Evolutionary conservation across 2,113 vertebrate genomes (phyloP).

Genomic region (Cricetomys ansorgei): DNA sequence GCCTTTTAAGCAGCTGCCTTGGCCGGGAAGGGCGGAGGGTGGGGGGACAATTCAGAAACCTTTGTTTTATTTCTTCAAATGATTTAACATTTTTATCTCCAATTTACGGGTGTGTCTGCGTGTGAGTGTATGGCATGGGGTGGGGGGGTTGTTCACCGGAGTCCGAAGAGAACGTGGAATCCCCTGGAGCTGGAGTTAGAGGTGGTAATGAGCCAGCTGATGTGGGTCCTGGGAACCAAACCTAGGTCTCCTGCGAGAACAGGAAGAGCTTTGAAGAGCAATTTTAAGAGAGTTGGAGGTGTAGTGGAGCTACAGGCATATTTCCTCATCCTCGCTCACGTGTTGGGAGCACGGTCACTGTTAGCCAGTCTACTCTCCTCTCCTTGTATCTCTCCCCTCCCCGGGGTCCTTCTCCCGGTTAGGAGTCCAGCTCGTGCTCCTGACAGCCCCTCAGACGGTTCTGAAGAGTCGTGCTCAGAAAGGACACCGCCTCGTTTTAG

Average conservation of each 20-base stretch:
- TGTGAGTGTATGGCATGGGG: not conserved
- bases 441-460: not conserved
- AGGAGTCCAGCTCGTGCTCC: too few relatives aligned
- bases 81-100: not conserved
- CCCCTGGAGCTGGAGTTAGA: not conserved
- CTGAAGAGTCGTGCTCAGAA: not conserved
- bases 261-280: constrained; percentile 6
- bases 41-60: not conserved
- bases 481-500: not conserved
- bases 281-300: not conserved
- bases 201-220: not conserved
- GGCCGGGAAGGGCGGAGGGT: not conserved
- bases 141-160: not conserved
- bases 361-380: not conserved
- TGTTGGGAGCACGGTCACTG: not conserved
- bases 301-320: not conserved
- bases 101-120: not conserved
- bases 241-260: not conserved
- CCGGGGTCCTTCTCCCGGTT: not conserved
- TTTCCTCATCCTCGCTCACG: not conserved
- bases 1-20: constrained; percentile 1
- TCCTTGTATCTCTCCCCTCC: not conserved
- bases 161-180: not conserved
- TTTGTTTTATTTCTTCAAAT: not conserved
- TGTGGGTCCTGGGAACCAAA: not conserved